phyloP scores from a whole-genome alignment of 2,888 invertebrate species.

The Venusia cambrica region DNA sequence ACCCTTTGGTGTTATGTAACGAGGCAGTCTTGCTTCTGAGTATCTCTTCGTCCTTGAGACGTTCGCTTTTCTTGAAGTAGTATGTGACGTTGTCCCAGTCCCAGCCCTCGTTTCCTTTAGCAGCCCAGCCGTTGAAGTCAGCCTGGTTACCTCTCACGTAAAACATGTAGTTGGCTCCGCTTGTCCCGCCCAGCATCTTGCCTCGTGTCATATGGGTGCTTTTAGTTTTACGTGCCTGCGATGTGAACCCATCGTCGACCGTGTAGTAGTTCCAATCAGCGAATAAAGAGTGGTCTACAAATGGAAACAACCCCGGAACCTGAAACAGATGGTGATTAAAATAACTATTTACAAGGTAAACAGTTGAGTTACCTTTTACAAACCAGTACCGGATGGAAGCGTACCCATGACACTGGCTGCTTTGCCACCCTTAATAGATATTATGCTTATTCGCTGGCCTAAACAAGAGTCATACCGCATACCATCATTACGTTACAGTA shows the following conservation, averaged over 20 bases:
- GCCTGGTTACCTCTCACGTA: constrained; percentile 17
- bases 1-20: constrained; percentile 27
- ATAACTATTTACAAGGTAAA: too few species aligned
- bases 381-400: too few species aligned
- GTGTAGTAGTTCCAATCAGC: constrained; percentile 36
- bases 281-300: constrained; percentile 11
- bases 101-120: constrained; percentile 31
- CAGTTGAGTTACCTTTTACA: too few species aligned
- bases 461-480: too few species aligned
- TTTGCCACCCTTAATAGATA: too few species aligned
- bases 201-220: constrained; percentile 74
- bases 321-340: neutral
- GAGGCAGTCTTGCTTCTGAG: constrained; percentile 20
- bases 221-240: constrained; percentile 31
- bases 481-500: too few species aligned
- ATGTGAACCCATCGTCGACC: constrained; percentile 32
- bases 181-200: constrained; percentile 53
- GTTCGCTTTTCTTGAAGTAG: constrained; percentile 41
- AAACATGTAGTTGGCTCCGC: constrained; percentile 10
- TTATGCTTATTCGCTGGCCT: too few species aligned
- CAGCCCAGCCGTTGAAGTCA: constrained; percentile 36
- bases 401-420: too few species aligned
- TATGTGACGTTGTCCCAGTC: constrained; percentile 31
- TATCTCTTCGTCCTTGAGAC: constrained; percentile 18
- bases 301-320: neutral